Base-by-base conservation (phyloP, 2,797 vertebrate species). In the Poeciliopsis turneri region DNA sequence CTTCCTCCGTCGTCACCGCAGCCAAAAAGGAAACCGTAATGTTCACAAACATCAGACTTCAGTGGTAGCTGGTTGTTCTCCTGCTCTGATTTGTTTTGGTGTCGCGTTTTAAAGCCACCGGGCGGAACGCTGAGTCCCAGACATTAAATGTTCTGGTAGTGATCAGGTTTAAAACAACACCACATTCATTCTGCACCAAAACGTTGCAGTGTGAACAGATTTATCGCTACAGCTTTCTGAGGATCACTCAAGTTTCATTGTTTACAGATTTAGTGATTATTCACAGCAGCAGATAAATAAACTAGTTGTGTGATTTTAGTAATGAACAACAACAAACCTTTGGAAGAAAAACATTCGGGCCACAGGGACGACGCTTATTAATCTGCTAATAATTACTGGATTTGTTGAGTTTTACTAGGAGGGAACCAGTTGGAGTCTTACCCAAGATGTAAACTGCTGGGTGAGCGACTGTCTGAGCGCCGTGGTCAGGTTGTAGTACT, bases 401-500 rank as follows among this genome's bases (percentile, higher is more conserved):
- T 47, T 39, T 43, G 16, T 12, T 69, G 33, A 71, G 49, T 66
- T 41, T 15, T 41, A 11, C 20, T 78, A 13, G 15, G 3, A 15
- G 16, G 33, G 23, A 39, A 36, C 0, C 23, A 43, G 28, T 0
- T 12, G 45, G 72, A 41, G 3, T 74, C 83, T 96, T 96, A 99
- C 98, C 97, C 98, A 99, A 75, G 98, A 97, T 20, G 95, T 90
- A 41, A 97, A 96, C 88, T 95, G 96, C 93, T 98, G 97, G 10
- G 97, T 87, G 75, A 96, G 5, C 75, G 97, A 97, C 84, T 98
- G 98, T 77, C 98, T 95, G 84, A 99, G 93, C 15, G 97, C 98
- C 6, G 97, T 98, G 89, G 95, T 94, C 81, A 99, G 94, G 90
- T 99, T 99, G 93, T 97, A 99, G 87, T 96, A 95, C 94, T 99